Evolutionary conservation across 2,113 vertebrate genomes (phyloP).

Genomic region (Halichoeres trimaculatus): DNA sequence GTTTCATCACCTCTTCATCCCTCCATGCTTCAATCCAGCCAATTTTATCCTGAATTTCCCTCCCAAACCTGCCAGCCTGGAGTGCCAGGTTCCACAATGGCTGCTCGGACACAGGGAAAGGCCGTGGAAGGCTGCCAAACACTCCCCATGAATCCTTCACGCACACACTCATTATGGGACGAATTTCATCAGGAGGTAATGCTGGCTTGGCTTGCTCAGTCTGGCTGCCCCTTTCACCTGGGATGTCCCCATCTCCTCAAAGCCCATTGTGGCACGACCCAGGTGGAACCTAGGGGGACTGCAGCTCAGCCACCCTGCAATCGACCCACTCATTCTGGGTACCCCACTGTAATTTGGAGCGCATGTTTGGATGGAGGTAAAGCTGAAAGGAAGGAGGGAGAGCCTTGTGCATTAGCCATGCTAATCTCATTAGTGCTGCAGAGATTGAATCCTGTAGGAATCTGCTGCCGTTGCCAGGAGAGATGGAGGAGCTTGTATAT

Average conservation of each 20-base stretch:
- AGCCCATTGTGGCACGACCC: conserved; percentile 5
- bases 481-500: conserved; percentile 65
- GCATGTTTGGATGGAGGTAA: conserved; percentile 23
- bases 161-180: conserved; percentile 1
- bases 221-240: conserved; percentile 30
- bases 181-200: conserved; percentile 29
- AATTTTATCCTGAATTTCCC: background rate
- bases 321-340: conserved; percentile 29
- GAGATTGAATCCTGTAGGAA: conserved; percentile 76
- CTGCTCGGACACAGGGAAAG: conserved; percentile 27
- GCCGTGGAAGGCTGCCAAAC: conserved; percentile 45
- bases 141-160: background rate
- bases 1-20: conserved; percentile 47
- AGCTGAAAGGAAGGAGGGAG: conserved; percentile 6
- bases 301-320: conserved; percentile 19
- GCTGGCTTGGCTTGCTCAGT: conserved; percentile 9
- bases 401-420: conserved; percentile 68
- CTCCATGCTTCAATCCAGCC: conserved; percentile 24
- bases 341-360: conserved; percentile 12
- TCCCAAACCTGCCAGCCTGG: conserved; percentile 26
- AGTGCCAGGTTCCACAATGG: conserved; percentile 40
- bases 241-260: conserved; percentile 30
- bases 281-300: background rate
- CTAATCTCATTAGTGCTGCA: conserved; percentile 73
- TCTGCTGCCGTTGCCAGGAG: conserved; percentile 46